phyloP scores from a whole-genome alignment of 2,888 invertebrate genomes.

The Hypercompe scribonia region DNA sequence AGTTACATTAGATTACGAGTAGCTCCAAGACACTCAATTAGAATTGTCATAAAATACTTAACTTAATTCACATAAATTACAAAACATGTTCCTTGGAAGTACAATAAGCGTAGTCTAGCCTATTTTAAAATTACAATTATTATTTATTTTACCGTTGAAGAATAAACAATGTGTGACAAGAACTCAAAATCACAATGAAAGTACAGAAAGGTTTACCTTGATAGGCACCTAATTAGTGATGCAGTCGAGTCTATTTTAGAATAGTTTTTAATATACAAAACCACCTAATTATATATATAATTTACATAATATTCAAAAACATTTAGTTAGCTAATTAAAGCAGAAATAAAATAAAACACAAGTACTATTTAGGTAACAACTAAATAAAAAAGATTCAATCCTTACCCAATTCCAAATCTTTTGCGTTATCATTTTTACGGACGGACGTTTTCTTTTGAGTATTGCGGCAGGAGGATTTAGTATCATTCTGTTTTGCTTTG shows the following conservation, averaged over 20 bases:
- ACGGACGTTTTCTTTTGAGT: slow-evolving; percentile 77
- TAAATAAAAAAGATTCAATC: slow-evolving; percentile 25
- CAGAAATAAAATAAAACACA: not conserved
- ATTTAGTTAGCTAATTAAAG: not conserved
- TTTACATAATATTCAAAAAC: not conserved
- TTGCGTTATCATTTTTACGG: slow-evolving; percentile 70
- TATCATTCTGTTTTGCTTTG: slow-evolving; percentile 64
- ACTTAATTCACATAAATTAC: not conserved
- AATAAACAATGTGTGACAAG: not conserved
- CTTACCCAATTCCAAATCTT: slow-evolving; percentile 80
- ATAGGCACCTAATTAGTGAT: not conserved
- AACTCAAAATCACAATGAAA: not conserved
- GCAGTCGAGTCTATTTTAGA: not conserved
- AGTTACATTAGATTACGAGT: not conserved
- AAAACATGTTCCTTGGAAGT: not conserved
- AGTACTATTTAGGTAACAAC: not conserved
- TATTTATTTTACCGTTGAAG: no score
- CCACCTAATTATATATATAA: not conserved
- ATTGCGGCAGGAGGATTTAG: slow-evolving; percentile 58
- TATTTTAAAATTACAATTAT: not conserved
- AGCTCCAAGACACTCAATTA: not conserved
- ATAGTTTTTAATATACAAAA: not conserved
- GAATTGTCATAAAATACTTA: not conserved
- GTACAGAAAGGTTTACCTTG: not conserved
- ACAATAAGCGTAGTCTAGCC: not conserved